These are phyloP conservation scores for Xestia xanthographa DNA, from an alignment of 2,888 invertebrate genomes.

Conservation along the genomic window DNA sequence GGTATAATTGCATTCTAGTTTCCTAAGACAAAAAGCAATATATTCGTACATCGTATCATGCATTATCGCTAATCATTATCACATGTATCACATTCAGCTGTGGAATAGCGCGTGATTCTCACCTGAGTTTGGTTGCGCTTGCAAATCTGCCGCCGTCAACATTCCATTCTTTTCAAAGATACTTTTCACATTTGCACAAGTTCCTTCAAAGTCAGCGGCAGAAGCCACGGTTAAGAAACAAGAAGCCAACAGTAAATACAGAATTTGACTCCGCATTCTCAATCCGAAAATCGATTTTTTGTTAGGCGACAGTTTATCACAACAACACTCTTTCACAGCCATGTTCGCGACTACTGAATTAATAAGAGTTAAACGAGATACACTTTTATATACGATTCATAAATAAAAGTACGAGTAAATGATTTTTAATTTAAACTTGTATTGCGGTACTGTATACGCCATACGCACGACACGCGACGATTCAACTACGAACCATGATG, in stretches of 20 bases:
- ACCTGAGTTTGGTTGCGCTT: constrained; percentile 89
- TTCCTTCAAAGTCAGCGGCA: constrained; percentile 82
- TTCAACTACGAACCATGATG: constrained; percentile 87
- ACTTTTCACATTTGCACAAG: constrained; percentile 89
- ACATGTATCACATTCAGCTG: constrained; percentile 77
- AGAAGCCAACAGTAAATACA: constrained; percentile 85
- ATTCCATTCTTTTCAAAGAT: constrained; percentile 89
- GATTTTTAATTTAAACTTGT: constrained; percentile 69
- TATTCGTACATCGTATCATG: constrained; percentile 66
- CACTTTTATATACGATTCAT: constrained; percentile 76
- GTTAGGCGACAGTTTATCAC: constrained; percentile 88
- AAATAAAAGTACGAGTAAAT: constrained; percentile 75
- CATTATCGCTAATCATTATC: constrained; percentile 80
- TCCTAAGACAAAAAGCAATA: constrained; percentile 51
- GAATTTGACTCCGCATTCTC: constrained; percentile 86
- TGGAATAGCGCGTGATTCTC: constrained; percentile 80
- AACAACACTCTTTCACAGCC: constrained; percentile 89
- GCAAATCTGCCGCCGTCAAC: constrained; percentile 86
- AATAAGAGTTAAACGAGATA: constrained; percentile 71
- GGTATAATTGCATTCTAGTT: constrained; percentile 19
- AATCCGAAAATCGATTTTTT: constrained; percentile 90
- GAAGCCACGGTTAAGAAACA: constrained; percentile 81
- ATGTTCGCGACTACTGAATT: constrained; percentile 77
- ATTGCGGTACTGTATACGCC: constrained; percentile 75
- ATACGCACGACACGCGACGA: constrained; percentile 75